phyloP scores from a whole-genome alignment of 1,140 invertebrate genomes.

The Platorchestia sp. region DNA sequence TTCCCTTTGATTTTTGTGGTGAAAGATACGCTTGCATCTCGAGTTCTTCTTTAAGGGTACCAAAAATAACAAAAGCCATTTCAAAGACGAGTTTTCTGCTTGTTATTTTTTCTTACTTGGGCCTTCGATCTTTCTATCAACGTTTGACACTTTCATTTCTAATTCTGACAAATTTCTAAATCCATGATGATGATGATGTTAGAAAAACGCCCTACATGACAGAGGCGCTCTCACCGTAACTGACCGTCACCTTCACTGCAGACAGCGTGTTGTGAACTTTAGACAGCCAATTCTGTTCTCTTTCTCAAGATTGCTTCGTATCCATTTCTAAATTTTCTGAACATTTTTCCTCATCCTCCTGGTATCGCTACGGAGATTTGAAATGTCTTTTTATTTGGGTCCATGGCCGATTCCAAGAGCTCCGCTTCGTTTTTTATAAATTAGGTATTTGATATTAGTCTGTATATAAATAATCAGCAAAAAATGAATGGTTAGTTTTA shows the following conservation, averaged over 20 bases:
- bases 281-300: neutral
- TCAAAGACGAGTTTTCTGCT: no score
- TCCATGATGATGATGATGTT: no score
- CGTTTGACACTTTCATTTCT: neutral
- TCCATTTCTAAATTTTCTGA: neutral
- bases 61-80: no score
- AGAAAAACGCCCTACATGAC: no score
- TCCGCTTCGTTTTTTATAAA: neutral
- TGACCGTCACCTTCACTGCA: neutral
- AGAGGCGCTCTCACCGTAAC: no score
- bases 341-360: neutral
- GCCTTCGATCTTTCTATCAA: neutral
- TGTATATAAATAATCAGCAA: neutral
- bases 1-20: no score
- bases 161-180: no score
- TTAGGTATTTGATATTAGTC: no score
- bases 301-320: neutral
- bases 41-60: no score
- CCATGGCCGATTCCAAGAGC: neutral
- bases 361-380: neutral
- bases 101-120: neutral
- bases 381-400: neutral
- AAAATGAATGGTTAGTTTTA: neutral
- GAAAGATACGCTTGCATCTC: no score
- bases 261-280: neutral